A percentile compares a stretch with the other conserved stretches of the same genome.
phyloP scores from a whole-genome alignment of 1,140 invertebrate genomes.

The Acromyrmex charruanus region DNA sequence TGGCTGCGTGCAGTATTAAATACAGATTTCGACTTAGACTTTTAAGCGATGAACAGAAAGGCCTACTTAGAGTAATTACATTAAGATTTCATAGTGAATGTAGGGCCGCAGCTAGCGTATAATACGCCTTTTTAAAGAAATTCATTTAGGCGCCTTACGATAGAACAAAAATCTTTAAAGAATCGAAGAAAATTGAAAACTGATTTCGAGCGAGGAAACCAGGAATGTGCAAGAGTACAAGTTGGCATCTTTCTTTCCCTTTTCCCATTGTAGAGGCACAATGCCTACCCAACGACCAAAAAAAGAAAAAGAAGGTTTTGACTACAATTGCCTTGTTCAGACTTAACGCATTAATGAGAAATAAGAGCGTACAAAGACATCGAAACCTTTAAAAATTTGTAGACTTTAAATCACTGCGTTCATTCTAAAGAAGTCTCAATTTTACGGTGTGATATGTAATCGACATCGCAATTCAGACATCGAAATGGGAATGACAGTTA shows the following conservation, averaged over 20 bases:
- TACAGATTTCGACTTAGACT: conserved; percentile 66
- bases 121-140: conserved; percentile 22
- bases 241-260: conserved; percentile 3
- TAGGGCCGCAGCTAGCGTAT: conserved; percentile 39
- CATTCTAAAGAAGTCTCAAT: background rate
- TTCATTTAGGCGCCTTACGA: conserved; percentile 20
- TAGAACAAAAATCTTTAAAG: conserved; percentile 25
- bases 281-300: background rate
- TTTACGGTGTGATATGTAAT: background rate
- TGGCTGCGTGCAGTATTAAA: conserved; percentile 54
- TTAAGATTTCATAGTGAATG: conserved; percentile 69
- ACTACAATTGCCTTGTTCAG: conserved; percentile 34
- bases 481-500: background rate
- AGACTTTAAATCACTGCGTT: conserved; percentile 4
- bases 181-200: conserved; percentile 21
- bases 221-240: conserved; percentile 4
- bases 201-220: background rate
- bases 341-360: background rate
- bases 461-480: background rate
- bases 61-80: conserved; percentile 81
- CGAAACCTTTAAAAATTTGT: conserved; percentile 7
- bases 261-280: background rate
- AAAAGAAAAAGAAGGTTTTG: conserved; percentile 4
- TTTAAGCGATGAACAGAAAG: conserved; percentile 80
- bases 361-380: background rate